phyloP scores from a whole-genome alignment of 2,113 vertebrate species.

The Cygnus atratus region DNA sequence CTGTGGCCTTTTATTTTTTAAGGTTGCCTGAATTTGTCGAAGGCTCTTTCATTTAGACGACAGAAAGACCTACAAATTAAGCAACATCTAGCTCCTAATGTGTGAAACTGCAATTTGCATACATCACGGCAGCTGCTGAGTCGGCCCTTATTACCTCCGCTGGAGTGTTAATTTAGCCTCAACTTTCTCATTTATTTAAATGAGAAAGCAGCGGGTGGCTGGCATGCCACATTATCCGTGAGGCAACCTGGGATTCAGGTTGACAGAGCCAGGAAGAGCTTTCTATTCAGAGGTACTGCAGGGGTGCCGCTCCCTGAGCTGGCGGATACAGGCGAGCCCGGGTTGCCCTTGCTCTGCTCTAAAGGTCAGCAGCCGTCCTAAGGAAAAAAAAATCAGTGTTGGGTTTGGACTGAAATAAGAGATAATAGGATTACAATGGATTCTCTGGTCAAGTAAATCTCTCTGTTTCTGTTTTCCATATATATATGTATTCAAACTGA shows the following conservation, averaged over 20 bases:
- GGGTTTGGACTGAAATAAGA: background rate
- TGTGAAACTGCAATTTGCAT: constrained; percentile 71
- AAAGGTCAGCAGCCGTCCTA: background rate
- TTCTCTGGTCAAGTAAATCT: background rate
- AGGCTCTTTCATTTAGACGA: background rate
- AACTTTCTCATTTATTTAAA: constrained; percentile 71
- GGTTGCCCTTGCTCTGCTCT: background rate
- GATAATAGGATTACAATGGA: background rate
- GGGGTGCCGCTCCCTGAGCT: background rate
- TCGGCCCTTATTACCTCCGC: constrained; percentile 53
- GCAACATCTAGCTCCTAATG: constrained; percentile 58
- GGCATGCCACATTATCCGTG: constrained; percentile 28
- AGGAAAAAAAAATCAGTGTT: background rate
- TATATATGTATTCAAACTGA: background rate
- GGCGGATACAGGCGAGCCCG: background rate
- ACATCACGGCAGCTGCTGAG: constrained; percentile 55
- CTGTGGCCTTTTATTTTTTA: background rate
- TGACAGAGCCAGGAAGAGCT: constrained; percentile 21
- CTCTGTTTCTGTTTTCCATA: background rate
- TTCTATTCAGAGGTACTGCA: constrained; percentile 21
- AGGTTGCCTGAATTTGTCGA: background rate
- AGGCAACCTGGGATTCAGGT: constrained; percentile 49
- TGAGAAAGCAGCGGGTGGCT: constrained; percentile 62
- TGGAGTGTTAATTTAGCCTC: constrained; percentile 67
- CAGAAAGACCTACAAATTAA: constrained; percentile 51